Base-by-base conservation (phyloP, 2,888 invertebrate species). In the Sinopyrophorus schimmeli region DNA sequence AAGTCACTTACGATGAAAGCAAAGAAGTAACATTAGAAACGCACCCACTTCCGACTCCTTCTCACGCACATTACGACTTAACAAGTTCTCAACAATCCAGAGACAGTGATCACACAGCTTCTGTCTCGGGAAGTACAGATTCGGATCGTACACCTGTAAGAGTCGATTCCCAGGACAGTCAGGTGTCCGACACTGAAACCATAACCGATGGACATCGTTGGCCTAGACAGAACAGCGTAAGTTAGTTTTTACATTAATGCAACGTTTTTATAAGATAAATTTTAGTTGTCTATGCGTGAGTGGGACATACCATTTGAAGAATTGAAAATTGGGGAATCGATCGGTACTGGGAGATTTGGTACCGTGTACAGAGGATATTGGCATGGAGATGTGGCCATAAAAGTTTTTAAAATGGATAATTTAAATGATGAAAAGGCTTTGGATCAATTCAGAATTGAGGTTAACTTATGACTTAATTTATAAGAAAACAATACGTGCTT, bases 231-330 rank as follows among this genome's bases (percentile, higher is more conserved):
- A 90, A 89, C 69, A 90, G 90, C 61, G 86, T 87, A 73, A 76
- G 83, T 79, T n/a, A n/a, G n/a, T n/a, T 54, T 31, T 11, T 15
- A n/a, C 9, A 46, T 24, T 48, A 32, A 53, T 42, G 11, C 24
- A 37, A 18, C 16, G 21, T n/a, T 21, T 24, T n/a, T n/a, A 24
- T 24, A 5, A 27, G 6, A 11, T 27, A 27, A 3, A 3, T 11
- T 27, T 27, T 74, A 88, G 88, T 75, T 93, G 57, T 93, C 92
- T 1, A 84, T 92, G 78, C 83, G 92, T 66, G 96, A 97, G 71
- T 97, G 97, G 97, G 95, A 97, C 77, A 97, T 97, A 71, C 95
- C 96, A n/a, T 96, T 86, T 76, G 92, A 93, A 69, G 95, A 97
- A 74, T 75, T 97, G 58, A 84, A 85, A 63, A 80, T 95, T 67